Conservation (phyloP, 1,140 invertebrate genomes). For the Drosophila nigrodunni region DNA sequence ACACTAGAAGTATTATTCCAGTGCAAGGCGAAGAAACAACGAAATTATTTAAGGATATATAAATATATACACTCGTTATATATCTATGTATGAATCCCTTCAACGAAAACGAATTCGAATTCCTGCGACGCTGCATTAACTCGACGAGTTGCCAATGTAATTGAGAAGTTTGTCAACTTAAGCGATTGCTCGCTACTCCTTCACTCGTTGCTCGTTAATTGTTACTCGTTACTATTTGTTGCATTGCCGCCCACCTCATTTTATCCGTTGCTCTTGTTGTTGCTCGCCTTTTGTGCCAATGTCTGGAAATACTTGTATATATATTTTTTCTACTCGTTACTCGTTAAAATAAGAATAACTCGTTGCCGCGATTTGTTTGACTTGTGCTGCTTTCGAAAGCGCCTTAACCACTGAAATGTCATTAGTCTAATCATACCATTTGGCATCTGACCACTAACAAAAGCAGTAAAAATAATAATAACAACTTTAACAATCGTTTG, state of each 20-base stretch:
- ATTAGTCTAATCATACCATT: constrained; percentile 16
- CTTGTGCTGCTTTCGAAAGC: constrained; percentile 40
- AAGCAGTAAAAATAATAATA: not conserved
- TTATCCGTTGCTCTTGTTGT: constrained; percentile 50
- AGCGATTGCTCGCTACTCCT: constrained; percentile 9
- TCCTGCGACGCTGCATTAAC: constrained; percentile 30
- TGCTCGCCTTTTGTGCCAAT: constrained; percentile 58
- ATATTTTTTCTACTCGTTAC: constrained; percentile 16
- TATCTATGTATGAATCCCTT: constrained; percentile 25
- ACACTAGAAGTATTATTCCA: constrained; percentile 34
- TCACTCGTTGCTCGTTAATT: constrained; percentile 17
- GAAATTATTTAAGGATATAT: constrained; percentile 36
- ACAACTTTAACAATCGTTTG: constrained; percentile 32
- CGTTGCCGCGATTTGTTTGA: constrained; percentile 32
- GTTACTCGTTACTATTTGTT: constrained; percentile 33
- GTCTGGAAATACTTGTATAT: constrained; percentile 46
- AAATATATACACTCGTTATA: constrained; percentile 12
- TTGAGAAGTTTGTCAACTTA: constrained; percentile 13
- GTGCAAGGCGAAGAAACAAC: constrained; percentile 35
- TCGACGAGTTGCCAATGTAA: constrained; percentile 44
- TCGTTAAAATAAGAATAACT: constrained; percentile 24
- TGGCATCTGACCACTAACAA: constrained; percentile 24
- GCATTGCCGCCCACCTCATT: constrained; percentile 28
- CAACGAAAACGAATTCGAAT: constrained; percentile 49
- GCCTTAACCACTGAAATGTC: constrained; percentile 2